These are phyloP conservation scores for Sesamia nonagrioides DNA, from an alignment of 1,140 invertebrate genomes.

Conservation along the genomic window DNA sequence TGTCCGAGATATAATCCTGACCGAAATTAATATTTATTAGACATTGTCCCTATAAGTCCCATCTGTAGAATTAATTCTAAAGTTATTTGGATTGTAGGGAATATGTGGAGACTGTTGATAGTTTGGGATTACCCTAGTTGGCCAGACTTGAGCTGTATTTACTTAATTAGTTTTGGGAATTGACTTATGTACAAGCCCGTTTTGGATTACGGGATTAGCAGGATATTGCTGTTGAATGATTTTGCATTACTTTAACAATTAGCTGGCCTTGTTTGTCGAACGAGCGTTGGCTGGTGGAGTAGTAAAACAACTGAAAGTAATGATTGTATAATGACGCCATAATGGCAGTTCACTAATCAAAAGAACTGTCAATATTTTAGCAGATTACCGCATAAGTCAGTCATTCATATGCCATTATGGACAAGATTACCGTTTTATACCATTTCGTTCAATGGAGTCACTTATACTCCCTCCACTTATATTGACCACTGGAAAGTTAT, in stretches of 20 bases:
- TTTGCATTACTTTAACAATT: neutral
- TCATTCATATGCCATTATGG: no score
- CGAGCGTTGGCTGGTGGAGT: no score
- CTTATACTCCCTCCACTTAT: no score
- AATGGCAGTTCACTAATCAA: no score
- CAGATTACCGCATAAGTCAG: no score
- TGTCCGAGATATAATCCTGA: constrained; percentile 73
- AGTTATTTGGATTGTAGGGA: constrained; percentile 52
- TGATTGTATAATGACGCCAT: no score
- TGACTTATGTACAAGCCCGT: constrained; percentile 6
- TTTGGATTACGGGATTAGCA: neutral
- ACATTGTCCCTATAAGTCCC: constrained; percentile 67
- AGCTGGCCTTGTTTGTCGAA: neutral
- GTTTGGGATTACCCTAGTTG: constrained; percentile 52
- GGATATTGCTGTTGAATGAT: neutral
- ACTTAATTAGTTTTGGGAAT: constrained; percentile 47
- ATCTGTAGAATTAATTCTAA: constrained; percentile 72
- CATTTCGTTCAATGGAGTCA: no score
- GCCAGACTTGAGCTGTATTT: constrained; percentile 28
- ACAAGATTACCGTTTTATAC: no score
- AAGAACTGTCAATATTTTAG: no score
- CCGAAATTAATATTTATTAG: constrained; percentile 78
- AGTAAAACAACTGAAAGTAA: no score
- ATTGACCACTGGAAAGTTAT: no score
- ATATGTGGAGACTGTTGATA: constrained; percentile 49